Conservation (phyloP, 2,797 vertebrate species). For the Alosa sapidissima region DNA sequence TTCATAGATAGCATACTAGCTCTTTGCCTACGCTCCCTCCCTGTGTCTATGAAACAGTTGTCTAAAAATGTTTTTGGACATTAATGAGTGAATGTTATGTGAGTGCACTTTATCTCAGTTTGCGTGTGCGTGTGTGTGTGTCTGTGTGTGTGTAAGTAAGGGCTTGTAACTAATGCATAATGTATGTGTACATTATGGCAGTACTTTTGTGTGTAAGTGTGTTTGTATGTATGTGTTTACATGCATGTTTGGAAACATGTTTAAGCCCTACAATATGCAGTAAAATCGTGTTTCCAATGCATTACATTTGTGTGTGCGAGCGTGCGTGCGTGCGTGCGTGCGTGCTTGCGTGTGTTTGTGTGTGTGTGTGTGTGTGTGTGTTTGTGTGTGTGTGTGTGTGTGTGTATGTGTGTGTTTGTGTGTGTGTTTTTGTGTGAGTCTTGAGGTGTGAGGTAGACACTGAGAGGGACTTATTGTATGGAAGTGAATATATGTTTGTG, state of each 20-base stretch:
- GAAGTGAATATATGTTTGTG: slow-evolving; percentile 29
- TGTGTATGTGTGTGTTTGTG: background rate
- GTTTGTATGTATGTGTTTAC: slow-evolving; percentile 3
- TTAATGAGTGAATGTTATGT: background rate
- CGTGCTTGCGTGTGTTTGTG: background rate
- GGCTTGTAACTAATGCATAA: slow-evolving; percentile 4
- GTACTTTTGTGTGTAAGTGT: background rate
- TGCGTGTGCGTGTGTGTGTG: slow-evolving; percentile 4
- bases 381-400: background rate
- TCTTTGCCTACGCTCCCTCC: background rate
- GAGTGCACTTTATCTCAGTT: slow-evolving; percentile 16
- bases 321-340: background rate
- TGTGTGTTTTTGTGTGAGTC: background rate
- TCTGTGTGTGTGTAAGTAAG: slow-evolving; percentile 1
- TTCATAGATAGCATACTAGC: background rate
- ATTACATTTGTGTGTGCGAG: background rate
- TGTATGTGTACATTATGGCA: slow-evolving; percentile 10
- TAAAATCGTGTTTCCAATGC: background rate
- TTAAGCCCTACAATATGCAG: background rate
- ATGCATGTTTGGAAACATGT: slow-evolving; percentile 7
- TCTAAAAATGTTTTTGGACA: slow-evolving; percentile 18
- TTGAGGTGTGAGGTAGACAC: background rate
- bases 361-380: background rate
- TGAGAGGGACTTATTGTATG: slow-evolving; percentile 15
- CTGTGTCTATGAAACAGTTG: background rate